Percentiles rank a stretch among this genome's conserved stretches.
These are phyloP conservation scores for Panzeria rudis DNA, from an alignment of 2,888 invertebrate genomes.

Conservation along the genomic window DNA sequence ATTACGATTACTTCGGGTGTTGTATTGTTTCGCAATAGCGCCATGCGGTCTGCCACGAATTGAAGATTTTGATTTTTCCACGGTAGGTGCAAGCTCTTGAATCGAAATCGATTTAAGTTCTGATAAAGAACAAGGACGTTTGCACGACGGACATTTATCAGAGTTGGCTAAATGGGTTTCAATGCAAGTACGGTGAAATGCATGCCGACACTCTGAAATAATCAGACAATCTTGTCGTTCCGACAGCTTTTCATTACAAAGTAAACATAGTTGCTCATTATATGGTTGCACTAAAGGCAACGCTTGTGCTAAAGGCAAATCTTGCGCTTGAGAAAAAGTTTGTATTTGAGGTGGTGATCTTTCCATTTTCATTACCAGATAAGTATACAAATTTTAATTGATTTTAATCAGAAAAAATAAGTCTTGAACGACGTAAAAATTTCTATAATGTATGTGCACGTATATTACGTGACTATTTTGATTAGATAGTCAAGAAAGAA, in stretches of 20 bases:
- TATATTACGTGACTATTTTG: too few species aligned
- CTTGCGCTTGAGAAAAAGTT: too few species aligned
- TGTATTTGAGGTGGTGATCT: not conserved
- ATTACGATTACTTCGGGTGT: too few species aligned
- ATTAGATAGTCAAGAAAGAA: too few species aligned
- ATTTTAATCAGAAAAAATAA: too few species aligned
- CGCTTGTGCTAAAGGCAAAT: not conserved
- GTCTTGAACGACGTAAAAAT: too few species aligned
- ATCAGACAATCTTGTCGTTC: slow-evolving; percentile 4
- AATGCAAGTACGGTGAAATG: slow-evolving; percentile 1
- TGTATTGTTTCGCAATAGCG: not conserved
- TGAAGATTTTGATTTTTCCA: not conserved
- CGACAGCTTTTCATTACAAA: not conserved
- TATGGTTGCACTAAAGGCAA: not conserved
- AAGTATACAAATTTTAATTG: not conserved
- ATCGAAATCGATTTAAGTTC: too few species aligned
- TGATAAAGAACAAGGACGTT: too few species aligned
- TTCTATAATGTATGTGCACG: too few species aligned
- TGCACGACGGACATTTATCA: too few species aligned
- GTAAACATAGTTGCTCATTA: not conserved
- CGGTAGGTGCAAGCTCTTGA: too few species aligned
- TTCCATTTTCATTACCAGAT: not conserved
- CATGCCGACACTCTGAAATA: slow-evolving; percentile 1
- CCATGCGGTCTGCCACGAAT: not conserved
- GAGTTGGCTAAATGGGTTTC: not conserved